Conservation (phyloP, 2,797 vertebrate species). For the Cryptoprocta ferox region DNA sequence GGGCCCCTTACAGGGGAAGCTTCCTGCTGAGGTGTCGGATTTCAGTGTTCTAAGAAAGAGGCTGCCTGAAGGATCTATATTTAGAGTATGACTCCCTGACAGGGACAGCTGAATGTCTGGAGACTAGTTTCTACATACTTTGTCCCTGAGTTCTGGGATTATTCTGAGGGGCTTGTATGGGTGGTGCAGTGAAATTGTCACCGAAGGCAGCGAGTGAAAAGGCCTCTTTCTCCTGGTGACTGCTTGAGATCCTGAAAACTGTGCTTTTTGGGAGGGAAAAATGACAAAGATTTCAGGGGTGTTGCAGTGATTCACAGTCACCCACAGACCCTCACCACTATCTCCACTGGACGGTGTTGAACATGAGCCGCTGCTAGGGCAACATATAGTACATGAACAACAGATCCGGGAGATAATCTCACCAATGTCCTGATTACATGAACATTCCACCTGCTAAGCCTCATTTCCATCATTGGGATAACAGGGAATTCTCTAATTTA, state of each 20-base stretch:
- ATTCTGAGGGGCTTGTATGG: not conserved
- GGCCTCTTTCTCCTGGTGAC: not conserved
- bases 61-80: slow-evolving; percentile 65
- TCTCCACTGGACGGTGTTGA: not conserved
- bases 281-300: not conserved
- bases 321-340: not conserved
- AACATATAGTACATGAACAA: not conserved
- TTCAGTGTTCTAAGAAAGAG: slow-evolving; percentile 69
- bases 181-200: not conserved
- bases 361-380: not conserved
- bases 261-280: not conserved
- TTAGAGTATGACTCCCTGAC: slow-evolving; percentile 64
- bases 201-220: slow-evolving; percentile 11
- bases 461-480: slow-evolving; percentile 8
- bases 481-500: slow-evolving; percentile 42
- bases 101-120: slow-evolving; percentile 44
- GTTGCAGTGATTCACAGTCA: not conserved
- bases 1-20: slow-evolving; percentile 31
- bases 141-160: slow-evolving; percentile 46
- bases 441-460: slow-evolving; percentile 22
- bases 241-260: slow-evolving; percentile 9
- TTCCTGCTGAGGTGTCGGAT: slow-evolving; percentile 61
- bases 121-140: slow-evolving; percentile 50
- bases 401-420: not conserved
- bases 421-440: not conserved